Evolutionary conservation across 1,140 invertebrate species (phyloP).

Genomic region (Brachionus angularis): DNA sequence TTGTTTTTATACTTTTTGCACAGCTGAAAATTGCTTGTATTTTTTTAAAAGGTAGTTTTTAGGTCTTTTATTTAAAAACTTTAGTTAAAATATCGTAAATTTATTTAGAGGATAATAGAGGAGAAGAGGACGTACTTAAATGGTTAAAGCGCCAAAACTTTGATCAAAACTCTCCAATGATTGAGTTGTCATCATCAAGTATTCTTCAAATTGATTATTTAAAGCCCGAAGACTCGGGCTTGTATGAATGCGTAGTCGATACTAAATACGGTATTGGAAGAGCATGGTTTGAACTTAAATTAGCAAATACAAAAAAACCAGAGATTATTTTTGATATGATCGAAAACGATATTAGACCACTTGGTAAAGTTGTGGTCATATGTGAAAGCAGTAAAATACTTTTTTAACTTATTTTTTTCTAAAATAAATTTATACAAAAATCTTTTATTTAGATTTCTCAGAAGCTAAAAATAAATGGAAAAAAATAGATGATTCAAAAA

Average conservation of each 20-base stretch:
- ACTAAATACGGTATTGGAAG: background rate
- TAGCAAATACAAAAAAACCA: background rate
- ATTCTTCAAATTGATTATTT: background rate
- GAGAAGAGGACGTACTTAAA: too few species aligned
- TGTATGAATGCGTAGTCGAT: background rate
- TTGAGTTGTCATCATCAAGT: too few species aligned
- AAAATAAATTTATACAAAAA: background rate
- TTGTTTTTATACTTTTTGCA: too few species aligned
- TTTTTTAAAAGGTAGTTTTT: too few species aligned
- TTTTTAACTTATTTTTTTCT: background rate
- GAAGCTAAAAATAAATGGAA: background rate
- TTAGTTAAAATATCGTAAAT: too few species aligned
- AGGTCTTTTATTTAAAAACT: too few species aligned
- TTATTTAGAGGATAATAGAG: too few species aligned
- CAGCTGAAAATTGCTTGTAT: too few species aligned
- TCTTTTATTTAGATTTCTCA: background rate
- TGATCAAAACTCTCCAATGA: too few species aligned
- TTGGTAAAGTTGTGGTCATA: conserved; percentile 11
- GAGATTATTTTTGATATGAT: background rate
- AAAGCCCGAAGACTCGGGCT: background rate
- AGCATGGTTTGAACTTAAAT: background rate
- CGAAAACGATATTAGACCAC: conserved; percentile 16
- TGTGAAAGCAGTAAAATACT: conserved; percentile 4
- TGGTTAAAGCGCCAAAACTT: background rate
- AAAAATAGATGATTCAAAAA: conserved; percentile 12